These are phyloP conservation scores for Muricea muricata DNA, from an alignment of 92 coral and sea anemone species.

Conservation along the genomic window DNA sequence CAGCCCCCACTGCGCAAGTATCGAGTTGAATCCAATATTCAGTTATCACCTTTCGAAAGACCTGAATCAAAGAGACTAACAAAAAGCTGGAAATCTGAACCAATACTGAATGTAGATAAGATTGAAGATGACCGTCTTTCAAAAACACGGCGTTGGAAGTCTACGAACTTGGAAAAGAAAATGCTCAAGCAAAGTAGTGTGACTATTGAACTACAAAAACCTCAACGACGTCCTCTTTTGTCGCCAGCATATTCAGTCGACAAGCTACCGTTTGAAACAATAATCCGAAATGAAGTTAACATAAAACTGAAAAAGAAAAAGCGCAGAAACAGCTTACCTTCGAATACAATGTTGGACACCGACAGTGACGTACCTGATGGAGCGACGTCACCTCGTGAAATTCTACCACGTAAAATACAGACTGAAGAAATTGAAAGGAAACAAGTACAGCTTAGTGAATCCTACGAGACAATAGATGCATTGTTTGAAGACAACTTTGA, in stretches of 20 bases:
- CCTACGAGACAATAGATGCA: background rate
- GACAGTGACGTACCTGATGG: background rate
- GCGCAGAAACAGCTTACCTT: background rate
- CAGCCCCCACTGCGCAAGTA: background rate
- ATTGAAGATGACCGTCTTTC: background rate
- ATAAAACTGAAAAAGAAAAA: constrained; percentile 35
- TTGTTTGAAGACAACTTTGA: background rate
- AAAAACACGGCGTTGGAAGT: constrained; percentile 32
- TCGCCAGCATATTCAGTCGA: constrained; percentile 21
- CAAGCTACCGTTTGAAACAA: constrained; percentile 26
- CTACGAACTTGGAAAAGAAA: constrained; percentile 30
- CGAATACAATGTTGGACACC: background rate
- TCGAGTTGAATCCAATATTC: constrained; percentile 26
- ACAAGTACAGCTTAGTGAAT: background rate
- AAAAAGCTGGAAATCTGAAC: constrained; percentile 41
- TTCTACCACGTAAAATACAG: background rate
- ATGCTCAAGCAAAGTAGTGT: constrained; percentile 34
- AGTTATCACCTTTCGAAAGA: constrained; percentile 1
- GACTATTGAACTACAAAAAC: constrained; percentile 23
- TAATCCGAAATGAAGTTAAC: constrained; percentile 22
- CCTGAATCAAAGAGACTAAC: background rate
- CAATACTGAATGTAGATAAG: constrained; percentile 13
- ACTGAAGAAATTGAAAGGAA: constrained; percentile 11
- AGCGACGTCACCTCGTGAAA: background rate
- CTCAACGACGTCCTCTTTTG: constrained; percentile 22